Evolutionary conservation across 2,113 vertebrate genomes (phyloP).

Genomic region (Egretta garzetta): DNA sequence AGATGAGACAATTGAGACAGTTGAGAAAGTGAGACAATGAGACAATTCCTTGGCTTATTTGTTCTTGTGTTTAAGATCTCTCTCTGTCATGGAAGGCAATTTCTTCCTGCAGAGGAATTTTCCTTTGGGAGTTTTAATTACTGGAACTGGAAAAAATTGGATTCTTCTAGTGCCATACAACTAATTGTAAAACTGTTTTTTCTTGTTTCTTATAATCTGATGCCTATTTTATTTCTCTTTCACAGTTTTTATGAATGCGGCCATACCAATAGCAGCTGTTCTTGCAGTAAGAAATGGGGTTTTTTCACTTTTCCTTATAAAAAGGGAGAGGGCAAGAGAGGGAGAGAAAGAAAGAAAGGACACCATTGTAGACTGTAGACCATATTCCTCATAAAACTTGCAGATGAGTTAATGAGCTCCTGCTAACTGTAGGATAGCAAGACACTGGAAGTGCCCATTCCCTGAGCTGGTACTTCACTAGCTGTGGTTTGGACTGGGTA

Average conservation of each 20-base stretch:
- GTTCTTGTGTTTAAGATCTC: not conserved
- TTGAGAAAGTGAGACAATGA: not conserved
- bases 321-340: not conserved
- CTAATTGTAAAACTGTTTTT: not conserved
- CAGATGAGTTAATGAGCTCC: not conserved
- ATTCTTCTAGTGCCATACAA: not conserved
- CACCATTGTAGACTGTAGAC: not conserved
- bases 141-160: not conserved
- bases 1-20: no score
- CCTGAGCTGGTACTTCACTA: not conserved
- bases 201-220: not conserved
- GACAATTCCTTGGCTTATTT: not conserved
- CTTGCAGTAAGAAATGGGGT: constrained; percentile 84
- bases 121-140: not conserved
- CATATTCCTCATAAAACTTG: not conserved
- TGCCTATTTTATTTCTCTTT: constrained; percentile 48
- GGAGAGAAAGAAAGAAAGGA: not conserved
- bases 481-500: not conserved
- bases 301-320: not conserved
- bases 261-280: constrained; percentile 95
- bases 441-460: not conserved
- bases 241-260: constrained; percentile 97
- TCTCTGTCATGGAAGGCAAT: not conserved
- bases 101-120: not conserved
- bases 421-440: not conserved